Base-by-base conservation (phyloP, 2,888 invertebrate species). In the Hypena proboscidalis region DNA sequence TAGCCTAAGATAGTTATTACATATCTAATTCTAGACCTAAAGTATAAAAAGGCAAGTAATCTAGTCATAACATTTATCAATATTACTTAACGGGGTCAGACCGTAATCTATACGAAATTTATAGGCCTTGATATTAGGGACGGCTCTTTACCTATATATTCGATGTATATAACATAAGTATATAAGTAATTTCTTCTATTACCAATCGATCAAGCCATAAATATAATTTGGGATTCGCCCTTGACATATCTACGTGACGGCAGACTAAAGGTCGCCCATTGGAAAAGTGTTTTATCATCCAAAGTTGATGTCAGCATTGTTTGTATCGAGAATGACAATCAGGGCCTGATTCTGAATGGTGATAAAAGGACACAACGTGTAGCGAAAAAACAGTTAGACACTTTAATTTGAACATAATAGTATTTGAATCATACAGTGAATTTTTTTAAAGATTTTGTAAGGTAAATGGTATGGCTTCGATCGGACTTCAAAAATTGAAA, bases 221-320 rank as follows among this genome's bases (percentile, higher is more conserved):
- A 35, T 4, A 19, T 34, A 27, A 41, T 41, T 17, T 6, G 30
- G 30, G 21, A 11, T 33, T 15, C 15, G 36, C 33, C 44, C 43
- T 57, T 41, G 47, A 38, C 36, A 35, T 30, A 47, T 27, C 44
- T 57, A 65, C 57, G 55, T 59, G 62, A 60, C 54, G 48, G 13
- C 34, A 23, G 42, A 43, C 35, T 35, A 56, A 66, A 60, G 59
- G 69, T 47, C 19, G n/a, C 46, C 39, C 19, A 39, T 42, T 30
- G 55, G 30, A 21, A 36, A 39, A 49, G 37, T 48, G 36, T 43
- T 51, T 26, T 47, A 43, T 50, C 41, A 45, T 46, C 66, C 41
- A 50, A 67, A 72, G 63, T 53, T 63, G 58, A 58, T 65, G 66
- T 61, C 53, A 58, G 51, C 60, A 71, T 70, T 66, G 63, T 67